Evolutionary conservation across 2,797 vertebrate species (phyloP).

Genomic region (Mormyrops attenuatus): DNA sequence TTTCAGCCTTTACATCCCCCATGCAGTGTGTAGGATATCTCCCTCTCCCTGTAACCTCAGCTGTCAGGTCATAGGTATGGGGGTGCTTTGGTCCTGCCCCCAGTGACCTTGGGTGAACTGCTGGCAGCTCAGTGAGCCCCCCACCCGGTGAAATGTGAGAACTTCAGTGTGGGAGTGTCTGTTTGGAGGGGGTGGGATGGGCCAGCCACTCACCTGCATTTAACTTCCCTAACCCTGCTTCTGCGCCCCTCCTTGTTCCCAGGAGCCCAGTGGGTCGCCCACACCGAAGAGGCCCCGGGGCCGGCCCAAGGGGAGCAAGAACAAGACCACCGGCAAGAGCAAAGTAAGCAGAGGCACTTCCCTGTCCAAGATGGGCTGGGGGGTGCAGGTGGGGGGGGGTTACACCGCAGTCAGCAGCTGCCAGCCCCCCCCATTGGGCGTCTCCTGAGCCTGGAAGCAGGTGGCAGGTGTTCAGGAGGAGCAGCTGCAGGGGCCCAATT

Average conservation of each 20-base stretch:
- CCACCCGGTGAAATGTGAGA: not conserved
- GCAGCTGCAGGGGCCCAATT: not conserved
- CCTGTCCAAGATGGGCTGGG: not conserved
- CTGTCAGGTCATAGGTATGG: not conserved
- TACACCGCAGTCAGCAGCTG: not conserved
- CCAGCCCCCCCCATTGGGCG: not conserved
- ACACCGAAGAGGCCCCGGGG: constrained; percentile 86
- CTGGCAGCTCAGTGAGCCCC: not conserved
- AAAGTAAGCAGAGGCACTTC: constrained; percentile 64
- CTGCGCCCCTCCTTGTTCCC: constrained; percentile 37
- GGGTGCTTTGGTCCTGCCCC: not conserved
- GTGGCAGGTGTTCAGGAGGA: not conserved
- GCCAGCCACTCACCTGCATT: not conserved
- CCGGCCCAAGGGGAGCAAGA: constrained; percentile 92
- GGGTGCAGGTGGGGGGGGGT: not conserved
- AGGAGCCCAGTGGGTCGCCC: constrained; percentile 86
- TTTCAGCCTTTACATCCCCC: not conserved
- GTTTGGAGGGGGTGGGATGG: not conserved
- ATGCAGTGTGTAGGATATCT: not conserved
- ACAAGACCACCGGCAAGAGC: constrained; percentile 74
- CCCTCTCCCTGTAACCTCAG: not conserved
- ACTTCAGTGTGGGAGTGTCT: not conserved
- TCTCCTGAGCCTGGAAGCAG: not conserved
- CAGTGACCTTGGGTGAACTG: not conserved
- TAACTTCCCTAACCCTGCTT: not conserved